Evolutionary conservation across 1,140 invertebrate species (phyloP), one percentile per base, ranked within the genome.

Genomic region (Elysia chlorotica): DNA sequence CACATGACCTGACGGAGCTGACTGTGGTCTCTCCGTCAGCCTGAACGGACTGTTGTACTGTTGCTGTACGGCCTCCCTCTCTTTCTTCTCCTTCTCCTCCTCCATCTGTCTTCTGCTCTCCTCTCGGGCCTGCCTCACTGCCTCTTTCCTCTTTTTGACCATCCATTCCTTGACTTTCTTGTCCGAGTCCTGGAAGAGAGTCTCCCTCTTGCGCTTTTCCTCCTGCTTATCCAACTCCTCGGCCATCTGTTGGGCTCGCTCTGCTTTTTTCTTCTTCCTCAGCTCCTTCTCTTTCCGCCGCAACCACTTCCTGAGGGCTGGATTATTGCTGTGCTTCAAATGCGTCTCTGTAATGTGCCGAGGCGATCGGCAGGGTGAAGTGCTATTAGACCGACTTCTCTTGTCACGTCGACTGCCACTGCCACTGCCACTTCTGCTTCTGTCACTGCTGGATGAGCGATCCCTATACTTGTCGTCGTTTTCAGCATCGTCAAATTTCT

Each of bases 81-180:
- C 33, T 35, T 53, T 53, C 17, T 38, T 25, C 17, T 70, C 38
- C 41, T 70, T 67, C n/a, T 56, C 59, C 6, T 73, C 57, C 30
- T 56, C 57, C 28, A 35, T 69, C 33, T 31, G 63, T 54, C 57
- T 38, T 17, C 31, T 48, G 14, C 66, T 53, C 28, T 73, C 59
- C 53, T 73, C 65, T 23, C 73, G 69, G 14, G 66, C 48, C 62
- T 38, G 25, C 21, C 28, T 38, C 28, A 38, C 28, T 19, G 72
- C 72, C 37, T 76, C 75, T 38, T 74, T 76, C 14, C 65, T 59
- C 31, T 77, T 77, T 21, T 57, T 54, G 23, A 33, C 33, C 70
- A 72, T 74, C 76, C 76, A 77, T 65, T 77, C 70, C 25, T 75
- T 65, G 0, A 75, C 70, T n/a, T 68, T 59, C 48, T 74, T 36